phyloP scores from a whole-genome alignment of 2,113 vertebrate genomes.

The Heloderma charlesbogerti region DNA sequence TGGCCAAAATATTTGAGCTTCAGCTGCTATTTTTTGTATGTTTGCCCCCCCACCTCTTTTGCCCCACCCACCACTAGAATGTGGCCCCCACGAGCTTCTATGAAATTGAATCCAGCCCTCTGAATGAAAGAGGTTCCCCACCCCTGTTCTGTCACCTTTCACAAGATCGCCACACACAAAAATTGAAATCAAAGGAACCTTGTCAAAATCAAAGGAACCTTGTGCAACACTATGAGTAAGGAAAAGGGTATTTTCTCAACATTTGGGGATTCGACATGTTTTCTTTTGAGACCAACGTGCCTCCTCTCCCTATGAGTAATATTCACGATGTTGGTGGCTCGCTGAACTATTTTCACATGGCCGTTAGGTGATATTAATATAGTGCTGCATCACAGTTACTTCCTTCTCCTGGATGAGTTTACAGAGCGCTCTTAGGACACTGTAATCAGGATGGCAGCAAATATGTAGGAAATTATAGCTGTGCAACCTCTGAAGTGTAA shows the following conservation, averaged over 20 bases:
- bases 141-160: not conserved
- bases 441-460: conserved; percentile 44
- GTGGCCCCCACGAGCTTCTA: too few species aligned
- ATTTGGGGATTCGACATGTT: not conserved
- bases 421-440: conserved; percentile 63
- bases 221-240: not conserved
- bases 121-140: too few species aligned
- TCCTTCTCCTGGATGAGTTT: conserved; percentile 66
- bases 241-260: not conserved
- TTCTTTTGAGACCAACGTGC: not conserved
- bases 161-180: not conserved
- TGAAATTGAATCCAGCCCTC: too few species aligned
- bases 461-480: conserved; percentile 57
- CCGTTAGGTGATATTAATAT: conserved; percentile 47
- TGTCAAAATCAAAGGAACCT: not conserved
- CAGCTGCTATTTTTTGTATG: too few species aligned
- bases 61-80: too few species aligned
- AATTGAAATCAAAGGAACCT: not conserved
- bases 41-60: too few species aligned
- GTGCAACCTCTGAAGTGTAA: conserved; percentile 39
- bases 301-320: not conserved
- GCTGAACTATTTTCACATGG: conserved; percentile 64
- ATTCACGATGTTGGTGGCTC: conserved; percentile 20
- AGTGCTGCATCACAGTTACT: conserved; percentile 29
- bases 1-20: too few species aligned